Conservation (phyloP, 2,113 vertebrate genomes). For the Oreochromis aureus region DNA sequence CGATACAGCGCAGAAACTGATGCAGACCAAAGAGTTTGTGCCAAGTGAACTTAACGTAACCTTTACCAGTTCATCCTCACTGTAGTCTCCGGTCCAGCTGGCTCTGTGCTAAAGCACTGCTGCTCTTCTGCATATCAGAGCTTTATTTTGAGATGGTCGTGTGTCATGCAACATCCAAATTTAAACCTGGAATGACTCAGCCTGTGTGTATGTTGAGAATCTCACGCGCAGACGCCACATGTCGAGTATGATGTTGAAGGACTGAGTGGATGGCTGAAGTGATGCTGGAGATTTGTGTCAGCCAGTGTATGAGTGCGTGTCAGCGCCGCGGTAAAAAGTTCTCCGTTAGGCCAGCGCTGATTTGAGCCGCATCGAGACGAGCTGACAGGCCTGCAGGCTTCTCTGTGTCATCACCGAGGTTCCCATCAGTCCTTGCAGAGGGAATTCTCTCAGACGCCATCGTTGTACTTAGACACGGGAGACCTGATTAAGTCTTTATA, state of each 20-base stretch:
- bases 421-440: constrained; percentile 37
- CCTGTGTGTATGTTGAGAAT: background rate
- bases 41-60: background rate
- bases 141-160: background rate
- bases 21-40: background rate
- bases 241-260: constrained; percentile 35
- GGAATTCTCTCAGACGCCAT: constrained; percentile 38
- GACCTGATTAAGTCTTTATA: constrained; percentile 48
- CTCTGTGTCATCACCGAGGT: constrained; percentile 45
- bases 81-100: background rate
- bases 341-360: constrained; percentile 30
- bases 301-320: constrained; percentile 45
- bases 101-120: background rate
- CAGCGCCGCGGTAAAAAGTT: constrained; percentile 21
- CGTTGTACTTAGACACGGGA: constrained; percentile 9
- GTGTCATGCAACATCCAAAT: background rate
- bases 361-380: constrained; percentile 28
- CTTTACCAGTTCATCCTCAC: background rate
- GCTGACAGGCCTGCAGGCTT: constrained; percentile 59
- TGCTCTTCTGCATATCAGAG: background rate
- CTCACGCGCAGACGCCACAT: background rate
- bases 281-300: constrained; percentile 54
- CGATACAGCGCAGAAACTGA: background rate
- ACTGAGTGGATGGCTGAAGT: constrained; percentile 35
- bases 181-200: constrained; percentile 12